A percentile compares a stretch with the other conserved stretches of the same genome.
Evolutionary conservation across 2,888 invertebrate genomes (phyloP).

Genomic region (Sepioteuthis lessoniana): DNA sequence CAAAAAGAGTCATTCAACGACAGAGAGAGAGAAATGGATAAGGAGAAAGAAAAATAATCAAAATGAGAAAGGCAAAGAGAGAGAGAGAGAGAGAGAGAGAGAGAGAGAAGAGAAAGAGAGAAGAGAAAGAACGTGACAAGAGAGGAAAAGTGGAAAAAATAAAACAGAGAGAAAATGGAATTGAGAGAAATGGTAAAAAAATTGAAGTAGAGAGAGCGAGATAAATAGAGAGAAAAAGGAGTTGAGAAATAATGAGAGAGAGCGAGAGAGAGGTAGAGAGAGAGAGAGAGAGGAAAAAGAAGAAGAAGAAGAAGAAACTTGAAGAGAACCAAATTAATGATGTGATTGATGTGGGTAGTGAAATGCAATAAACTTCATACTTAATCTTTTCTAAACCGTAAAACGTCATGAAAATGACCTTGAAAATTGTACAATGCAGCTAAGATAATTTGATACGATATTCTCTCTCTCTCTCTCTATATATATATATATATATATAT

Average conservation of each 20-base stretch:
- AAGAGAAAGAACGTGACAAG: slow-evolving; percentile 21
- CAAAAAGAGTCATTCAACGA: too few species aligned
- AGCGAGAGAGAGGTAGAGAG: background rate
- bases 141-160: background rate
- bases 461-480: too few species aligned
- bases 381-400: too few species aligned
- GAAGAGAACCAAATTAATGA: too few species aligned
- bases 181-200: background rate
- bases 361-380: too few species aligned
- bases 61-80: background rate
- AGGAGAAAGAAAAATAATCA: background rate
- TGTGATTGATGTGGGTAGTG: too few species aligned
- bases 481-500: background rate
- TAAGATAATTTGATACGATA: background rate
- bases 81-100: background rate
- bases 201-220: background rate
- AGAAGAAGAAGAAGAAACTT: too few species aligned
- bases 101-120: slow-evolving; percentile 40
- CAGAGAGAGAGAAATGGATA: background rate
- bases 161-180: background rate
- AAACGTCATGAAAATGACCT: too few species aligned
- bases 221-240: too few species aligned
- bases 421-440: background rate
- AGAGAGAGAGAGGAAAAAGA: background rate
- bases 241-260: too few species aligned